Evolutionary conservation across 2,888 invertebrate genomes (phyloP).

Genomic region (Brachynemurus nebulosus): DNA sequence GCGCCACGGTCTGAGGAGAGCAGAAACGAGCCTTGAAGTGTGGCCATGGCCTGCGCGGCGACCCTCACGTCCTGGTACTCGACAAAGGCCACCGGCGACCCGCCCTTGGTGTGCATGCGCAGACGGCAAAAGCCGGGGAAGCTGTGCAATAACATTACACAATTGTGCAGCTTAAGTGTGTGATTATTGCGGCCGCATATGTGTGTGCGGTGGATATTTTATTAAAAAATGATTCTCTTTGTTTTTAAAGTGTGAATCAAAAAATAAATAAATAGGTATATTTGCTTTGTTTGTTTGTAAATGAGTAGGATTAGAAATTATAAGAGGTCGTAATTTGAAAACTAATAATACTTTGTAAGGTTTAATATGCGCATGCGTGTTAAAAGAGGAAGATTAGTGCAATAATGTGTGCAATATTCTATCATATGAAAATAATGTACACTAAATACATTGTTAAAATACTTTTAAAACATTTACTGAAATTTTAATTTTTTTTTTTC

Average conservation of each 20-base stretch:
- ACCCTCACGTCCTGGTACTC: conserved; percentile 89
- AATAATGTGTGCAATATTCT: not conserved
- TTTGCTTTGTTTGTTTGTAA: too few species aligned
- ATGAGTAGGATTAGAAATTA: conserved; percentile 1
- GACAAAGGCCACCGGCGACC: conserved; percentile 93
- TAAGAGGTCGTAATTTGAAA: not conserved
- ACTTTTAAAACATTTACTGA: not conserved
- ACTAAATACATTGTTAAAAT: not conserved
- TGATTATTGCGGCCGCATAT: conserved; percentile 1
- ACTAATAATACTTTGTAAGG: not conserved
- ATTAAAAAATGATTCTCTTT: too few species aligned
- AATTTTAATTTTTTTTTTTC: not conserved
- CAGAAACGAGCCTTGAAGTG: conserved; percentile 91
- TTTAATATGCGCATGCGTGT: conserved; percentile 2
- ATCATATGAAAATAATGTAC: not conserved
- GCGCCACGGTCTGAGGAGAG: conserved; percentile 94
- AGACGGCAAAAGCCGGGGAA: conserved; percentile 97
- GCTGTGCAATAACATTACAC: conserved; percentile 55
- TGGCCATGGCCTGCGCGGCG: conserved; percentile 84
- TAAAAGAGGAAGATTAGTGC: too few species aligned
- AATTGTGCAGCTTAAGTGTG: conserved; percentile 6
- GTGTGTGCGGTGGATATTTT: not conserved
- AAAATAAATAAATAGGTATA: too few species aligned
- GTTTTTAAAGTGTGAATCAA: not conserved
- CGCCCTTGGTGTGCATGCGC: conserved; percentile 84